These are phyloP conservation scores for Sus cebifrons DNA, from an alignment of 2,797 vertebrate species.

Conservation along the genomic window DNA sequence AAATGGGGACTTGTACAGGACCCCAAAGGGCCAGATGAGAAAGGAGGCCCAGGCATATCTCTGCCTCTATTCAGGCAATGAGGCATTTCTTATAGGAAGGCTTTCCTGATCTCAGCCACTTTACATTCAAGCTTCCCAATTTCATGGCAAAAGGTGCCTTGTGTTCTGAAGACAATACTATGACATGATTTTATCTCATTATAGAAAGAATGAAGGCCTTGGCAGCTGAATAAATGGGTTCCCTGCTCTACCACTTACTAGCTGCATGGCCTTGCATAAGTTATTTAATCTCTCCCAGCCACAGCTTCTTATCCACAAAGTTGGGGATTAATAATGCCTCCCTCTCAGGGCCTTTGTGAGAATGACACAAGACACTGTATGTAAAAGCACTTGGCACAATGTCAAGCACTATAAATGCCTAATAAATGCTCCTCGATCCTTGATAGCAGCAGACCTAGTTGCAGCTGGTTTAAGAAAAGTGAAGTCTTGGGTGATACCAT, in stretches of 20 bases:
- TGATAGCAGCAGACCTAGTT: background rate
- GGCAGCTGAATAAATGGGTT: constrained; percentile 34
- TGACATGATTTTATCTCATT: constrained; percentile 64
- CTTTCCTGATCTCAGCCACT: background rate
- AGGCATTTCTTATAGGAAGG: background rate
- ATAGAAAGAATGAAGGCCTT: constrained; percentile 19
- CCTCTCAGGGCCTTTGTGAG: constrained; percentile 37
- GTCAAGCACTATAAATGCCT: constrained; percentile 38
- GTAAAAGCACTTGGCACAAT: constrained; percentile 19
- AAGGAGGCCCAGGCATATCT: background rate
- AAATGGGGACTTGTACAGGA: background rate
- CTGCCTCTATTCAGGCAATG: background rate
- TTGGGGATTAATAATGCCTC: constrained; percentile 49
- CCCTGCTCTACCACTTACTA: background rate
- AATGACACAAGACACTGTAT: constrained; percentile 13
- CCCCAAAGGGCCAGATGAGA: background rate
- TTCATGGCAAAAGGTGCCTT: constrained; percentile 5
- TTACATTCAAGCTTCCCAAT: background rate
- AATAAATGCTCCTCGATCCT: background rate
- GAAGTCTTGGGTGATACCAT: background rate
- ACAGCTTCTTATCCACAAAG: constrained; percentile 21
- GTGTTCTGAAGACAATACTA: constrained; percentile 54
- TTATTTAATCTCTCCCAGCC: constrained; percentile 56
- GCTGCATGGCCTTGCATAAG: constrained; percentile 9
- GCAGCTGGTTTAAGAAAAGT: constrained; percentile 29